Base-by-base conservation (phyloP, 2,113 vertebrate genomes). In the Cyrtonyx montezumae region DNA sequence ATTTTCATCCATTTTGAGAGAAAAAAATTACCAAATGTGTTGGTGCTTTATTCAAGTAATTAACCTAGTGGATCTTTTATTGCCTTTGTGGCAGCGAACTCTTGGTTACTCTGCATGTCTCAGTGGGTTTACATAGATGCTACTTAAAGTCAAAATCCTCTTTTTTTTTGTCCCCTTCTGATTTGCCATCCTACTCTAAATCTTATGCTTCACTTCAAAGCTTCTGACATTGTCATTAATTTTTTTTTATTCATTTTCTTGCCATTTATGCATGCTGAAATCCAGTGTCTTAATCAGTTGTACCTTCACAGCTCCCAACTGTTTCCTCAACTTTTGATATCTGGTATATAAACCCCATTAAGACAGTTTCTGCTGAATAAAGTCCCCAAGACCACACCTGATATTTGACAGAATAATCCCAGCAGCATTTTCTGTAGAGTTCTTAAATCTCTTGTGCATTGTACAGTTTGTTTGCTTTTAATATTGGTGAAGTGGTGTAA, bases 381-480 rank as follows among this genome's bases (percentile, higher is more conserved):
- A 96, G 87, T 93, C 87, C 91, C 56, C 43, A 93, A 83, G 81
- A 79, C 94, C 91, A 65, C 43, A 68, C 79, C 56, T 94, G 84
- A 83, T 96, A 92, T 93, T 92, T 96, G 93, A 86, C 93, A 86
- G 75, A 43, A 79, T 94, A 92, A 94, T 90, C 84, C 65, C 87
- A 75, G 34, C 76, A 49, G 87, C 90, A 65, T 92, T 94, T 94
- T 88, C 43, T 36, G 22, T 80, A 77, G 68, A 32, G 20, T 77
- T 20, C 28, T 88, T 89, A 85, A 53, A 34, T 94, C 70, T 87
- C n/a, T 55, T 68, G 59, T 51, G 65, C 56, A 15, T 36, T 65
- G 11, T 43, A 43, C 18, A 61, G 34, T 86, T 91, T 37, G 23
- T 80, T 90, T 91, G 56, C 18, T 88, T 82, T 80, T 91, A 80